phyloP scores from a whole-genome alignment of 2,113 vertebrate genomes.

The Chionis minor region DNA sequence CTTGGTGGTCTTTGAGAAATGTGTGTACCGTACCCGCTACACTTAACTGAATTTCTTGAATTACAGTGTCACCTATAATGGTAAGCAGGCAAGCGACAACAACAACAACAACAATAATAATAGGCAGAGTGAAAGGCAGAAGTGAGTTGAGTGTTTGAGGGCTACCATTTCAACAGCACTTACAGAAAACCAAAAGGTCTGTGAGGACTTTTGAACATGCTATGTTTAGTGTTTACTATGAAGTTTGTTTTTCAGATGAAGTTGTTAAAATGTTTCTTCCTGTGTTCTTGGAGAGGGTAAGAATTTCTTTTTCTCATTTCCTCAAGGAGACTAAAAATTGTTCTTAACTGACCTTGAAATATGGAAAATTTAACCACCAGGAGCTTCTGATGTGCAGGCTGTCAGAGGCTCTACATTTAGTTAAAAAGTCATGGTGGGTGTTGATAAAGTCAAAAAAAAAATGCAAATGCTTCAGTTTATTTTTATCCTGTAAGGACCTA shows the following conservation, averaged over 20 bases:
- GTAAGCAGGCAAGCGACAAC: neutral
- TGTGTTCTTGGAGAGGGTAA: neutral
- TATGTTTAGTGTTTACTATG: neutral
- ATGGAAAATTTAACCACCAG: neutral
- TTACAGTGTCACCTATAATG: neutral
- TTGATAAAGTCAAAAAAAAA: neutral
- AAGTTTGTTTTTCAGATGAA: neutral
- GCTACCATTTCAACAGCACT: neutral
- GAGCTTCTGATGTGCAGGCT: neutral
- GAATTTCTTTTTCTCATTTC: neutral
- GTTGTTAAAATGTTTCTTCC: neutral
- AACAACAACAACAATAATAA: neutral
- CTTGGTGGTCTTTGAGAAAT: neutral
- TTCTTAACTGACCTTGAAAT: neutral
- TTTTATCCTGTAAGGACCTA: neutral
- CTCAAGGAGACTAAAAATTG: neutral
- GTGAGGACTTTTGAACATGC: neutral
- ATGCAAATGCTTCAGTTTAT: neutral
- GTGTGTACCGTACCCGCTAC: neutral
- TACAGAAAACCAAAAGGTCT: neutral
- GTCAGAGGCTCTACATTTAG: neutral
- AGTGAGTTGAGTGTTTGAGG: neutral
- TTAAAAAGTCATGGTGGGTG: neutral
- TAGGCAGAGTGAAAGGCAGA: neutral
- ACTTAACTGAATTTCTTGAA: neutral